Evolutionary conservation across 2,113 vertebrate species (phyloP), one percentile per base, ranked within the genome.

Genomic region (Labeo rohita): DNA sequence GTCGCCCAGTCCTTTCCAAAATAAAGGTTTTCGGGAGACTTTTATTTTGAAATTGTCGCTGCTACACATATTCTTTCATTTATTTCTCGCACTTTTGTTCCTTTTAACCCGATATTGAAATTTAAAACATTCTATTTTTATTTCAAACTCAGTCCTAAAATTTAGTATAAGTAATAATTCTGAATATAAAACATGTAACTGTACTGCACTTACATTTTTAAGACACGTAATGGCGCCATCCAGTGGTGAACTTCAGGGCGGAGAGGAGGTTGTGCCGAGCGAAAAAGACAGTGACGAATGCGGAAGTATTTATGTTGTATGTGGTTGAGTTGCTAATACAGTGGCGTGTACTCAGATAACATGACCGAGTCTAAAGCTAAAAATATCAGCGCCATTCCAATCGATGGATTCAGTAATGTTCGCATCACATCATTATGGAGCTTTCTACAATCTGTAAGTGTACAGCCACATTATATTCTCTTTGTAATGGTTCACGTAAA

Each of bases 341-440:
- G 70, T 73, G 47, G 43, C 45, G 50, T 68, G 12, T 49, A 9
- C 9, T 61, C 16, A 50, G 13, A 43, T n/a, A 84, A 85, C 36
- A 95, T 96, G 94, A 87, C 89, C 8, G 87, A 89, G 1, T 82
- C 88, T 0, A 94, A 95, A 90, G 77, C 88, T 1, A 47, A 91
- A 3, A 95, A 95, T 72, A 84, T 91, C 1, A 95, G 92, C 59
- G 90, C 92, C 0, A 63, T 94, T 18, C 95, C 95, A 0, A 91
- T 95, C 12, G 95, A 95, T 11, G 93, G 70, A 4, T 94, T 94
- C 87, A 95, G 95, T 50, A 90, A 95, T n/a, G 70, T 95, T 82
- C 92, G 92, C 84, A 93, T 95, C 43, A 95, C 95, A 21, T 95
- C 94, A 2, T 80, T 95, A 86, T 95, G 95, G 95, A 94, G 93